A percentile compares a stretch with the other conserved stretches of the same genome.
Evolutionary conservation across 1,140 invertebrate genomes (phyloP).

Genomic region (Leptinotarsa defecta): DNA sequence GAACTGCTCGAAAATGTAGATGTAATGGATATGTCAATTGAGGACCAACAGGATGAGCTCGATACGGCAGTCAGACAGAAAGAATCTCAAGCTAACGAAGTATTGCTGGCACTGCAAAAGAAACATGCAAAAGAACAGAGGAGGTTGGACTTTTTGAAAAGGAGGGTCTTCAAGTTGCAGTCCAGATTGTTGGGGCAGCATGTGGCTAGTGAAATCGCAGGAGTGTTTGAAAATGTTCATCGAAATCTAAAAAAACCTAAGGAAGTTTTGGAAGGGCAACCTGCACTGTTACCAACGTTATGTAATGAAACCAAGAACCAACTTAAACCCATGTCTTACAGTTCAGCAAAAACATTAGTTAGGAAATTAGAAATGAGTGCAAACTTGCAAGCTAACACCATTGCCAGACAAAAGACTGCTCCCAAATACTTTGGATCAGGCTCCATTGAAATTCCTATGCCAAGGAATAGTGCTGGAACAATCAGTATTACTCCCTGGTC

Average conservation of each 20-base stretch:
- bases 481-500: slow-evolving; percentile 60
- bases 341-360: slow-evolving; percentile 62
- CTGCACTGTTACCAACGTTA: neutral
- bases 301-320: slow-evolving; percentile 34
- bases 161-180: slow-evolving; percentile 77
- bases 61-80: slow-evolving; percentile 47
- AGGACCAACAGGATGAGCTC: slow-evolving; percentile 56
- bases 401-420: slow-evolving; percentile 48
- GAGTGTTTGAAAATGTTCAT: slow-evolving; percentile 73
- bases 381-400: slow-evolving; percentile 50
- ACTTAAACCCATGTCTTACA: slow-evolving; percentile 57
- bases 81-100: slow-evolving; percentile 54
- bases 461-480: slow-evolving; percentile 56
- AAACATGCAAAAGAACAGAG: slow-evolving; percentile 69
- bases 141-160: slow-evolving; percentile 70
- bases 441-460: slow-evolving; percentile 58
- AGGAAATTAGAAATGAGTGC: slow-evolving; percentile 60
- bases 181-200: slow-evolving; percentile 73
- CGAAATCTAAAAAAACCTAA: slow-evolving; percentile 56
- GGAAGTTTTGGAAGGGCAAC: slow-evolving; percentile 33
- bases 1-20: slow-evolving; percentile 62
- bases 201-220: slow-evolving; percentile 73
- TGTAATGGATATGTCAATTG: slow-evolving; percentile 64
- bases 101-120: slow-evolving; percentile 54
- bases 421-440: slow-evolving; percentile 68